Evolutionary conservation across 2,113 vertebrate species (phyloP).

Genomic region (Podarcis muralis): DNA sequence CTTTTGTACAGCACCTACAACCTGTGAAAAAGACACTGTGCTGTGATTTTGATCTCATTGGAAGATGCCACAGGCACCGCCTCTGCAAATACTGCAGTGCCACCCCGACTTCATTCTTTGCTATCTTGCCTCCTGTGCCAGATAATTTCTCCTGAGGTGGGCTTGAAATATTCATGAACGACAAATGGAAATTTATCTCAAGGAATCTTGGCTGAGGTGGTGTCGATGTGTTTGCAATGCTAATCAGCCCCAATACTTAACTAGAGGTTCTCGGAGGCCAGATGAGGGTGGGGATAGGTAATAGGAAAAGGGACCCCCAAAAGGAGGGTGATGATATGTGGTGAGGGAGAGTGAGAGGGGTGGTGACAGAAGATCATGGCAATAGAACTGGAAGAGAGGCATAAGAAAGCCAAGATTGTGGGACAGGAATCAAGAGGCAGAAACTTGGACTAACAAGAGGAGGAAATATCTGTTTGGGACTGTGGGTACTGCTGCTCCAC

Average conservation of each 20-base stretch:
- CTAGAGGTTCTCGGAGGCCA: constrained; percentile 46
- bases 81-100: constrained; percentile 26
- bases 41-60: not conserved
- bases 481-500: not conserved
- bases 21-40: not conserved
- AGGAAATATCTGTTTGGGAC: not conserved
- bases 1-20: not conserved
- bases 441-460: not conserved
- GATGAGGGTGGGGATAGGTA: not conserved
- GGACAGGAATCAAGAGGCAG: not conserved
- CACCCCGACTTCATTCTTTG: constrained; percentile 18
- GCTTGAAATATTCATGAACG: constrained; percentile 65
- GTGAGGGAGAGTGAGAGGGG: constrained; percentile 9
- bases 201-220: constrained; percentile 43
- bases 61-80: not conserved
- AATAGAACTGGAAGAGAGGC: not conserved
- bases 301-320: not conserved
- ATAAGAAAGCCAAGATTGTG: not conserved
- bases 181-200: constrained; percentile 59
- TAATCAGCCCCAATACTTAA: constrained; percentile 44
- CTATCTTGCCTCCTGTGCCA: constrained; percentile 34
- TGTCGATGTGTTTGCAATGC: constrained; percentile 59
- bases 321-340: not conserved
- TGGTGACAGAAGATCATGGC: not conserved
- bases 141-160: constrained; percentile 57